A percentile compares a stretch with the other conserved stretches of the same genome.
These are phyloP conservation scores for Scelioninae gen. 1 DNA, from an alignment of 2,888 invertebrate genomes.

Conservation along the genomic window DNA sequence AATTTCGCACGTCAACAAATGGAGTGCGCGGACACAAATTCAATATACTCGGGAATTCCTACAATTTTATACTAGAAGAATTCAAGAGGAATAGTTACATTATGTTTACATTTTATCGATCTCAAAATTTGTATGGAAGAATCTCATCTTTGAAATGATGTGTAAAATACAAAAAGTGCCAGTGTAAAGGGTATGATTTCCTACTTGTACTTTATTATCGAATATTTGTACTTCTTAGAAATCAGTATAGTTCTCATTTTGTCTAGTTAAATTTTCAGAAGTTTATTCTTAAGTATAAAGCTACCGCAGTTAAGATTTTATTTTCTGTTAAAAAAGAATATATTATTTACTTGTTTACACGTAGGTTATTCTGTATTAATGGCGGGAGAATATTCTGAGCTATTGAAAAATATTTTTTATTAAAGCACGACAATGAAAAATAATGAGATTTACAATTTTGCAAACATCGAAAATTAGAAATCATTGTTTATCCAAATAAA, in stretches of 20 bases:
- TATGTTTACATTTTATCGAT: conserved; percentile 31
- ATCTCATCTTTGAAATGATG: conserved; percentile 19
- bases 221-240: not conserved
- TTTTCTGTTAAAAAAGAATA: too few relatives aligned
- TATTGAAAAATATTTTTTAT: too few relatives aligned
- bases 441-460: too few relatives aligned
- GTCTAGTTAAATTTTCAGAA: not conserved
- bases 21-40: not conserved
- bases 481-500: too few relatives aligned
- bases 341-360: too few relatives aligned
- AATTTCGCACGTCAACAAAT: conserved; percentile 1
- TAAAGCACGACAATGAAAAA: too few relatives aligned
- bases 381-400: too few relatives aligned
- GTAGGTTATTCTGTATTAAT: too few relatives aligned
- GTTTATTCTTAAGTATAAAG: too few relatives aligned
- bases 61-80: conserved; percentile 11
- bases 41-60: conserved; percentile 13
- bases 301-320: too few relatives aligned
- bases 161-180: conserved; percentile 17
- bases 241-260: not conserved
- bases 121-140: conserved; percentile 17
- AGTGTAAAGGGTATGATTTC: not conserved
- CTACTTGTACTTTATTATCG: not conserved
- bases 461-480: too few relatives aligned
- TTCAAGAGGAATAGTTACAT: conserved; percentile 8